Evolutionary conservation across 2,113 vertebrate genomes (phyloP).

Genomic region (Psammodynastes pulverulentus): DNA sequence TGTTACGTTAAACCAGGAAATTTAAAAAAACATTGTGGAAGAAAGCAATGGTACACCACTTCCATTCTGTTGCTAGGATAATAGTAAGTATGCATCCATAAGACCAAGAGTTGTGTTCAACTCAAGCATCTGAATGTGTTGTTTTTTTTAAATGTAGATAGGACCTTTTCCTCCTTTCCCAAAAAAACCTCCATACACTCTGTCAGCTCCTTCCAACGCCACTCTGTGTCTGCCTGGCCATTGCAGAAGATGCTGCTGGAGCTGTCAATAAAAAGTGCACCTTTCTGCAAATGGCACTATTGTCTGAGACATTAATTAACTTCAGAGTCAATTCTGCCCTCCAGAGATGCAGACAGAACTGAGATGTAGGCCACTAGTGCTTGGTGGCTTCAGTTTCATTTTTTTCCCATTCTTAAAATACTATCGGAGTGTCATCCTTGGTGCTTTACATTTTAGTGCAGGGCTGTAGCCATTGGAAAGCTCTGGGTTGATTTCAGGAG

Average conservation of each 20-base stretch:
- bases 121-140: neutral
- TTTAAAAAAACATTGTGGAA: neutral
- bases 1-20: neutral
- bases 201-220: neutral
- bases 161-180: neutral
- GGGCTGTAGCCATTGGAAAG: neutral
- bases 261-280: conserved; percentile 61
- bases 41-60: neutral
- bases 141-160: neutral
- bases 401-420: neutral
- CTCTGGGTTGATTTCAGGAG: neutral
- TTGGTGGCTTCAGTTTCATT: conserved; percentile 30
- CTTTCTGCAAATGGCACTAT: conserved; percentile 33
- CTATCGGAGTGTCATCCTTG: neutral
- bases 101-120: neutral
- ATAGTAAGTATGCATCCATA: neutral
- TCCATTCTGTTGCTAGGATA: neutral
- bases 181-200: neutral
- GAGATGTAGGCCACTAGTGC: conserved; percentile 55
- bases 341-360: conserved; percentile 55
- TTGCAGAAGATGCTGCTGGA: conserved; percentile 31
- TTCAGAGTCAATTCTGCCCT: conserved; percentile 60
- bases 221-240: neutral
- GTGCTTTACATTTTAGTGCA: neutral
- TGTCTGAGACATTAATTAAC: conserved; percentile 60